phyloP scores from a whole-genome alignment of 1,140 invertebrate genomes.

The Drosophila sproati region DNA sequence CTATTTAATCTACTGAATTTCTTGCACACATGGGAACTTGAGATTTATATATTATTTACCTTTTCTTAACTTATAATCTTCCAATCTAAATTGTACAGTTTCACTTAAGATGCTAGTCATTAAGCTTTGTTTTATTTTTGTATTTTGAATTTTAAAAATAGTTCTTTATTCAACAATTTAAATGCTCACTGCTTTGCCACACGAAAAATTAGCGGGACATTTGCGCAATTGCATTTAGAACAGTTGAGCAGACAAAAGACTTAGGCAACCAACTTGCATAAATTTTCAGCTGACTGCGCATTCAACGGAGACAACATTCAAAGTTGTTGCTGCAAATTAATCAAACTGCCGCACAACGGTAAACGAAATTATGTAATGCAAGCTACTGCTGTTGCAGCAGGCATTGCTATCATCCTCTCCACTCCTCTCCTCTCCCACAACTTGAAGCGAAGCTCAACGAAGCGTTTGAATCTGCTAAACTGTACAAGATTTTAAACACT shows the following conservation, averaged over 20 bases:
- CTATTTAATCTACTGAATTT: no score
- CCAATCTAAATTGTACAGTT: not conserved
- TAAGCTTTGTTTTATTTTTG: not conserved
- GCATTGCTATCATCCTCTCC: slow-evolving; percentile 5
- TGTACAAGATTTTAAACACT: slow-evolving; percentile 80
- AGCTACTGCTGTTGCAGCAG: slow-evolving; percentile 40
- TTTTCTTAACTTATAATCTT: not conserved
- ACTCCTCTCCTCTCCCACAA: not conserved
- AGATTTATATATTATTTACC: not conserved
- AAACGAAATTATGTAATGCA: slow-evolving; percentile 80
- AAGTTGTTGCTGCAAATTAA: slow-evolving; percentile 64
- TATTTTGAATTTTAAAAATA: not conserved
- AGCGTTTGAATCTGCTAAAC: slow-evolving; percentile 76
- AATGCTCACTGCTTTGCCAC: not conserved
- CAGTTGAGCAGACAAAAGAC: slow-evolving; percentile 56
- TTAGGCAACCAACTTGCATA: slow-evolving; percentile 60
- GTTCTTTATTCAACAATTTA: not conserved
- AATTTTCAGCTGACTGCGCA: slow-evolving; percentile 66
- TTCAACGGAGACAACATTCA: slow-evolving; percentile 43
- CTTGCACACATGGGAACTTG: not conserved
- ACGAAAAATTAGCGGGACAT: slow-evolving; percentile 45
- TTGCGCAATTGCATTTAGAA: slow-evolving; percentile 56
- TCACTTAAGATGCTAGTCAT: slow-evolving; percentile 15
- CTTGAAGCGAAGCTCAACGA: slow-evolving; percentile 53
- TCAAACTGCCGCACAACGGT: slow-evolving; percentile 75